Evolutionary conservation across 2,888 invertebrate species (phyloP).

Genomic region (Cremastinae sp.): DNA sequence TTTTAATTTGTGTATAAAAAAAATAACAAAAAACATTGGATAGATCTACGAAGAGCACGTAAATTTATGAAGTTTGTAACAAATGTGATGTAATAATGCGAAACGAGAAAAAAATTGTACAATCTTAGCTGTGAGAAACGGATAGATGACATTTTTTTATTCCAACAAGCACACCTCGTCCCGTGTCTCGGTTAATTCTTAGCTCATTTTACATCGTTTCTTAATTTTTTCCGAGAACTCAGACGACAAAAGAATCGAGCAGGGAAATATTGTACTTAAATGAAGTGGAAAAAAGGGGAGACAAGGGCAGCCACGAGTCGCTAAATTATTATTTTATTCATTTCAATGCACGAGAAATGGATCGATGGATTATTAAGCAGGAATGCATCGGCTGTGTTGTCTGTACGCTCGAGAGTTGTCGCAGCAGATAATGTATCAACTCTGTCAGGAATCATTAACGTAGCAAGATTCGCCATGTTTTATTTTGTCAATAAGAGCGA

Average conservation of each 20-base stretch:
- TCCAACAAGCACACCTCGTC: slow-evolving; percentile 31
- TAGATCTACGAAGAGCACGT: background rate
- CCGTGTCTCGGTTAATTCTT: slow-evolving; percentile 37
- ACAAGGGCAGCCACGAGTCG: slow-evolving; percentile 25
- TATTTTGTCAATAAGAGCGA: slow-evolving; percentile 38
- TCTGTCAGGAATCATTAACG: slow-evolving; percentile 22
- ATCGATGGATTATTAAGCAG: slow-evolving; percentile 41
- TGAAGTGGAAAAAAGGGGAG: background rate
- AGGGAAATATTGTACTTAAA: slow-evolving; percentile 58
- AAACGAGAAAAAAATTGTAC: slow-evolving; percentile 7
- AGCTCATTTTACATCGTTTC: slow-evolving; percentile 35
- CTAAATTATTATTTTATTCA: slow-evolving; percentile 29
- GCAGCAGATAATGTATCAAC: slow-evolving; percentile 25
- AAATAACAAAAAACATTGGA: background rate
- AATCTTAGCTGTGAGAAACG: background rate
- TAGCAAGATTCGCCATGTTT: slow-evolving; percentile 33
- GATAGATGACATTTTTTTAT: slow-evolving; percentile 10
- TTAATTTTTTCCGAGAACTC: slow-evolving; percentile 24
- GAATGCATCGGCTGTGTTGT: slow-evolving; percentile 53
- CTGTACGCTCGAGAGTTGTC: slow-evolving; percentile 46
- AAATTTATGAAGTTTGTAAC: slow-evolving; percentile 1
- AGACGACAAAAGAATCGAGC: slow-evolving; percentile 19
- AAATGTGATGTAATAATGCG: slow-evolving; percentile 13
- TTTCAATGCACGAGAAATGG: slow-evolving; percentile 27
- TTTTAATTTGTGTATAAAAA: slow-evolving; percentile 4